Base-by-base conservation (phyloP, 2,888 invertebrate genomes). In the Scrobipalpa atriplicella region DNA sequence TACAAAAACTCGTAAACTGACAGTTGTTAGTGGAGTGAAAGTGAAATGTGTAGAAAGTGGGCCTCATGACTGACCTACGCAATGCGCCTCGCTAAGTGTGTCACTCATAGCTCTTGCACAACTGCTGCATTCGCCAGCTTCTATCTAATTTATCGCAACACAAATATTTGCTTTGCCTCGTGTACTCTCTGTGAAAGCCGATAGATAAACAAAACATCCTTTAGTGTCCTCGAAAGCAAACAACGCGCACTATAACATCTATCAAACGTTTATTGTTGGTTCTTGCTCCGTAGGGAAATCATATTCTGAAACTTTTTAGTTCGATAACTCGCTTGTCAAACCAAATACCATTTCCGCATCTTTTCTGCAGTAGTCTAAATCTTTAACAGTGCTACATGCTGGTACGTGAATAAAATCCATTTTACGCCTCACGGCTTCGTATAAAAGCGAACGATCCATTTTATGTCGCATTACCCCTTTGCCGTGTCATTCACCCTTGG, bases 41-140 rank as follows among this genome's bases (percentile, higher is more conserved):
- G 89, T 85, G 80, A 86, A 88, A 80, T 82, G 80, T 76, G 74
- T 87, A 82, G 90, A 90, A 90, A 90, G 90, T 86, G 75, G 78
- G 78, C 78, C 75, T 75, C 75, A 81, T 84, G 85, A 83, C 85
- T 89, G 89, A 89, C 90, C 89, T 88, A 89, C 90, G 47, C 47
- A 16, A 47, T 16, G 47, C 47, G n/a, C 3, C 79, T 77, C 66
- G 72, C 72, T 73, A 89, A 84, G 84, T 86, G 74, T 87, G 87
- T 82, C 88, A 86, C 78, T 16, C 82, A 80, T 75, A 81, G 75
- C 72, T 51, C 58, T 43, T 58, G 47, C 56, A 65, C 56, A 65
- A 58, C 38, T n/a, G 38, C 72, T 58, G 56, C 54, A 65, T 54
- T 61, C 67, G 56, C 47, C 67, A 62, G 64, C 60, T 38, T 41